These are phyloP conservation scores for Empis stercorea DNA, from an alignment of 2,888 invertebrate species.

Conservation along the genomic window DNA sequence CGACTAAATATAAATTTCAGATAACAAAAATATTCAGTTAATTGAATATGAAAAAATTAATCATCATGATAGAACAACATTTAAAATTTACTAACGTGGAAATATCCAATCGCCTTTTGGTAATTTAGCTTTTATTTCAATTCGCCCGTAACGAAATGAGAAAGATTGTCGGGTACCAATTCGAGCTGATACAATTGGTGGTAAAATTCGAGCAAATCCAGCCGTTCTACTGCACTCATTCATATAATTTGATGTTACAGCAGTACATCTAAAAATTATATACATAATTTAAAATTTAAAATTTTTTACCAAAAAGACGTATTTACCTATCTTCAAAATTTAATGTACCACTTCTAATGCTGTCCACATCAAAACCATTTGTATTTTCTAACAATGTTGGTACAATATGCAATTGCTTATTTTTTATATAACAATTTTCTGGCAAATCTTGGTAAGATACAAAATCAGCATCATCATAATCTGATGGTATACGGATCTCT, in stretches of 20 bases:
- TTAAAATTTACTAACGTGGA: too few relatives aligned
- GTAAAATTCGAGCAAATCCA: conserved; percentile 40
- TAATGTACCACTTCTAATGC: conserved; percentile 18
- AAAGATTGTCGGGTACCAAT: conserved; percentile 49
- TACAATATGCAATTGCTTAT: conserved; percentile 24
- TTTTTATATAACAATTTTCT: conserved; percentile 21
- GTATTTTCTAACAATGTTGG: conserved; percentile 20
- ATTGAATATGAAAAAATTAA: too few relatives aligned
- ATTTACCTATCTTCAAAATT: conserved; percentile 18
- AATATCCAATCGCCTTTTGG: conserved; percentile 68
- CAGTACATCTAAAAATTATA: conserved; percentile 6
- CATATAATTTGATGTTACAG: conserved; percentile 24
- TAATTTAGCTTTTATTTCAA: conserved; percentile 56
- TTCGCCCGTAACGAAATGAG: conserved; percentile 53
- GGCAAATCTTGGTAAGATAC: conserved; percentile 31
- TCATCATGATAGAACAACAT: too few relatives aligned
- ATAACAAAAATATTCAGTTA: too few relatives aligned
- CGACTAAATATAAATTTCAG: too few relatives aligned
- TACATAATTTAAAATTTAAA: too few relatives aligned
- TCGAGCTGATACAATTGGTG: conserved; percentile 52
- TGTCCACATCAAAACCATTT: conserved; percentile 13
- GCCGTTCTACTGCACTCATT: conserved; percentile 36
- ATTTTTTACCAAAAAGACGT: too few relatives aligned
- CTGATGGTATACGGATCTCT: conserved; percentile 43
- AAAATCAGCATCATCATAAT: conserved; percentile 37